Conservation (phyloP, 2,113 vertebrate genomes). For the Lathamus discolor region DNA sequence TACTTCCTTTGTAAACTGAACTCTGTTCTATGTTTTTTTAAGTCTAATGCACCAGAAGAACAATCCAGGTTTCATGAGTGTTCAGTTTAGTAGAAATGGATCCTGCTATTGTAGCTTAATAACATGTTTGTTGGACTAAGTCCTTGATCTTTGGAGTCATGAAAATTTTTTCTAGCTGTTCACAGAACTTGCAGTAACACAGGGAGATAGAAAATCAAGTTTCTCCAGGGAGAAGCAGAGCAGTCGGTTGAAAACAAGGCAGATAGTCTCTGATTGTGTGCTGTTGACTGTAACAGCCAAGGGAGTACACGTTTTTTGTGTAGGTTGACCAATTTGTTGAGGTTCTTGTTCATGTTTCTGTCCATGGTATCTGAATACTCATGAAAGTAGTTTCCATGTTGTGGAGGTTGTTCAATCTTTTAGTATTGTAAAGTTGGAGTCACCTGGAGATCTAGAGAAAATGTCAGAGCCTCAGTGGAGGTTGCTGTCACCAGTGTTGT, state of each 20-base stretch:
- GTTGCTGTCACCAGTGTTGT: neutral
- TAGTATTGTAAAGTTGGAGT: neutral
- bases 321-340: neutral
- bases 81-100: neutral
- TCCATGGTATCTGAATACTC: neutral
- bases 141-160: neutral
- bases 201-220: neutral
- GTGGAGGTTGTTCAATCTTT: neutral
- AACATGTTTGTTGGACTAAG: neutral
- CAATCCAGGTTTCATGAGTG: neutral
- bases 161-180: neutral
- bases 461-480: neutral
- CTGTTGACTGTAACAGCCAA: neutral
- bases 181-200: neutral
- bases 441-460: neutral
- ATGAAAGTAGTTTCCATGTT: neutral
- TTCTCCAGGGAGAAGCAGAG: neutral
- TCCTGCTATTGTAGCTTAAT: neutral
- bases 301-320: neutral
- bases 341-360: neutral
- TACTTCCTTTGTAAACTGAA: neutral
- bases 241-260: neutral
- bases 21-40: neutral
- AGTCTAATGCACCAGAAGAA: neutral
- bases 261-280: neutral